Evolutionary conservation across 2,113 vertebrate genomes (phyloP), one percentile per base, ranked within the genome.

Genomic region (Ammodramus savannarum): DNA sequence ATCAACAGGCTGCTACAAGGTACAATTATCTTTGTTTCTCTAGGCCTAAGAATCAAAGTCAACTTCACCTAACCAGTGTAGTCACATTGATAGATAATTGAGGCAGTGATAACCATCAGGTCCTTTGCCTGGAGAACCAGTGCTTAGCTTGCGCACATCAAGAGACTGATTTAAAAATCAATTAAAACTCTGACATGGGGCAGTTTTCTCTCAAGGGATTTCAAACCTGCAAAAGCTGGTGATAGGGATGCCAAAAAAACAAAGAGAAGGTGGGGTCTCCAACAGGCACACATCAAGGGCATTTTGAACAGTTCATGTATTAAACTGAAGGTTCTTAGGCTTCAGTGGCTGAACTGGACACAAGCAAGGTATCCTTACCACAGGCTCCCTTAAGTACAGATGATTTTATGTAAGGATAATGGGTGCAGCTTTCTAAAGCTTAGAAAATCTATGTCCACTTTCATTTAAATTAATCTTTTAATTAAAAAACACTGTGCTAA

Each of bases 131-230:
- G 68, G 58, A 96, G 76, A 93, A 85, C 31, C 0, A 0, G 46
- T 5, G 5, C 21, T 67, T 91, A 61, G 62, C 55, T 96, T 89
- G 87, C 39, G 29, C 85, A 94, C 82, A 77, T 91, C 68, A 96
- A 92, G 86, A 74, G 67, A 52, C 46, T 20, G 48, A 88, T 74
- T 90, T 83, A 88, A 91, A 94, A 96, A 93, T 86, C 92, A 94
- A 82, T 92, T 91, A 85, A 43, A 95, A 81, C 32, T 51, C 85
- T 84, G 65, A 73, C 74, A 73, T 12, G 32, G 44, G 43, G 59
- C 19, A 1, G 68, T 95, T 94, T 77, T 93, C 58, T 71, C 54
- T 85, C 74, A 75, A 90, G 87, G 26, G 57, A 78, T 76, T 90
- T 92, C 82, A 66, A 31, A 72, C 67, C 57, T 59, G 44, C 69